Conservation (phyloP, 2,113 vertebrate species). For the Chelonoidis abingdonii region DNA sequence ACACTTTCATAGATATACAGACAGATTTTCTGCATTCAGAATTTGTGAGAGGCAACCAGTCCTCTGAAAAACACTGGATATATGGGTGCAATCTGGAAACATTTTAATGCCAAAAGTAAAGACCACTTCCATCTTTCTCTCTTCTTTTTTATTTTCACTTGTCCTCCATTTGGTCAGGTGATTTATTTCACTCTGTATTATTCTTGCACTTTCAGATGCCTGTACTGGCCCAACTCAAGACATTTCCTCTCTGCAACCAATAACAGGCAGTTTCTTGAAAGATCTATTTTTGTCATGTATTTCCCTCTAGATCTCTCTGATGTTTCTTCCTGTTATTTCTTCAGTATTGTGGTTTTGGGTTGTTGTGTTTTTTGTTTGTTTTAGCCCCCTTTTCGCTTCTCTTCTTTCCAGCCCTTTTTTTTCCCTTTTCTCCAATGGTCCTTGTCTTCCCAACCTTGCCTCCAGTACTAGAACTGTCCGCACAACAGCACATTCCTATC, state of each 20-base stretch:
- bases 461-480: background rate
- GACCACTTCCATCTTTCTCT: background rate
- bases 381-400: background rate
- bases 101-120: background rate
- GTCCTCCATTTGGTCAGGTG: too few species aligned
- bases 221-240: background rate
- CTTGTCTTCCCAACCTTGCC: background rate
- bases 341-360: background rate
- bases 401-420: background rate
- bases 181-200: background rate
- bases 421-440: background rate
- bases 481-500: background rate
- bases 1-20: background rate
- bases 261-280: background rate
- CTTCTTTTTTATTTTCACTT: background rate
- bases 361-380: too few species aligned
- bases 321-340: background rate
- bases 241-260: accelerated
- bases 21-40: background rate
- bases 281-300: background rate
- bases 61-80: background rate
- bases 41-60: background rate
- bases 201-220: background rate
- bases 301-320: background rate
- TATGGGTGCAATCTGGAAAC: background rate